phyloP scores from a whole-genome alignment of 64 coral and sea anemone species.

The Porites australiensis region DNA sequence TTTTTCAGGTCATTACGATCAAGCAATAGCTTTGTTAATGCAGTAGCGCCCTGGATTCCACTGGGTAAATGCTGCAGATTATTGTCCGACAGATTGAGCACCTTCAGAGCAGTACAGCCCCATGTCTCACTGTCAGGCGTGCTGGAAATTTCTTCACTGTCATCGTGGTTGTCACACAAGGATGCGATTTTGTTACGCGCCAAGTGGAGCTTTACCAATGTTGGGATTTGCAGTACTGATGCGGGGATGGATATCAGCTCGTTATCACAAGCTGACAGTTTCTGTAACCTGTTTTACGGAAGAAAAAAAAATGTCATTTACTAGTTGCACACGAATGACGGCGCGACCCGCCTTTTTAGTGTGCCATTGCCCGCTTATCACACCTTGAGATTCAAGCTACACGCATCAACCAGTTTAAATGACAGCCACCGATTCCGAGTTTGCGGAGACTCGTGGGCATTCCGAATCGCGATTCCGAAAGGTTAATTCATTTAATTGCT shows the following conservation, averaged over 20 bases:
- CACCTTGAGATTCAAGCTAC: no score
- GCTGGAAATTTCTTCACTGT: slow-evolving; percentile 11
- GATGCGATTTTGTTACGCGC: slow-evolving; percentile 72
- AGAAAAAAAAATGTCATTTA: background rate
- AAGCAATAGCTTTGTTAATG: slow-evolving; percentile 75
- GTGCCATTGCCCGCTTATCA: no score
- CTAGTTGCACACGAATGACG: no score
- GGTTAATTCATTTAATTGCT: no score
- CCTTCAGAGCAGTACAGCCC: slow-evolving; percentile 79
- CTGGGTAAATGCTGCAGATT: slow-evolving; percentile 66
- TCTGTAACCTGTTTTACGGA: slow-evolving; percentile 71
- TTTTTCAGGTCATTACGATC: slow-evolving; percentile 75
- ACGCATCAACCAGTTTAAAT: no score
- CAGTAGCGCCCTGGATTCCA: slow-evolving; percentile 81
- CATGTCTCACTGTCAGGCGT: slow-evolving; percentile 43
- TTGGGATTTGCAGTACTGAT: slow-evolving; percentile 68
- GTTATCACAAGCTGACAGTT: slow-evolving; percentile 70
- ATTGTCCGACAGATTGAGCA: slow-evolving; percentile 80
- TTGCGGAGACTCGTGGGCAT: no score
- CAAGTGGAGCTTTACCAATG: slow-evolving; percentile 71
- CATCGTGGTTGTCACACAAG: slow-evolving; percentile 10
- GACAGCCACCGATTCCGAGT: no score
- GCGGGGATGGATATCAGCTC: slow-evolving; percentile 55
- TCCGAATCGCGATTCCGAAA: no score
- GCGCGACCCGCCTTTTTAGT: no score